Evolutionary conservation across 2,888 invertebrate genomes (phyloP), one percentile per base, ranked within the genome.

Genomic region (Odontocolon sp.): DNA sequence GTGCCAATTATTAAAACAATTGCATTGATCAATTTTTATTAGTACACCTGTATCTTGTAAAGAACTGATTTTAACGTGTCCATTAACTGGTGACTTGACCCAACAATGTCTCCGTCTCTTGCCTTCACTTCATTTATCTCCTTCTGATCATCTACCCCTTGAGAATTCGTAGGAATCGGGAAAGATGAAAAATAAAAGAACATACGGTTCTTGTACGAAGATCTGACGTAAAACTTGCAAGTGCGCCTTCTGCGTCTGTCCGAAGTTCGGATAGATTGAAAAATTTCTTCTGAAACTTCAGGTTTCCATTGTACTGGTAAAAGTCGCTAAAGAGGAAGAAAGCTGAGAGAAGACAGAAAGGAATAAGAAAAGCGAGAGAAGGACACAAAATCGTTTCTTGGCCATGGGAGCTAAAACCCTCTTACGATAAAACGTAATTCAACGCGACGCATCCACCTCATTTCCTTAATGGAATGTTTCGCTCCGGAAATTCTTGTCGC

Each of bases 381-480:
- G 40, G 40, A 42, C 61, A 64, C 5, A 47, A 72, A 54, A 61
- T 40, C 18, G 28, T 11, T 42, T 45, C 26, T 14, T 5, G 14
- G 33, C 3, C 59, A 67, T 69, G 66, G 40, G 59, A 71, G 5
- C n/a, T n/a, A n/a, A n/a, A n/a, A 47, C 64, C 70, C 33, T 75
- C 66, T 50, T 64, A 26, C 63, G 66, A 54, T 33, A 63, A 78
- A 81, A 81, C 47, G 79, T 80, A 82, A 82, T 83, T 83, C 74
- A 77, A 80, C 73, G 61, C 72, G 71, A 56, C 77, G 56, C 36
- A 28, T 79, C 66, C 67, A 71, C 68, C 80, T 81, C 79, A 78
- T 78, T 78, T 83, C 72, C 78, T 73, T 83, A 83, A 83, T 83
- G 82, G 80, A 80, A 79, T 64, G 78, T 77, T 80, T 80, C 70